These are phyloP conservation scores for Corythornis leucogaster DNA, from an alignment of 2,797 vertebrate species.

Conservation along the genomic window DNA sequence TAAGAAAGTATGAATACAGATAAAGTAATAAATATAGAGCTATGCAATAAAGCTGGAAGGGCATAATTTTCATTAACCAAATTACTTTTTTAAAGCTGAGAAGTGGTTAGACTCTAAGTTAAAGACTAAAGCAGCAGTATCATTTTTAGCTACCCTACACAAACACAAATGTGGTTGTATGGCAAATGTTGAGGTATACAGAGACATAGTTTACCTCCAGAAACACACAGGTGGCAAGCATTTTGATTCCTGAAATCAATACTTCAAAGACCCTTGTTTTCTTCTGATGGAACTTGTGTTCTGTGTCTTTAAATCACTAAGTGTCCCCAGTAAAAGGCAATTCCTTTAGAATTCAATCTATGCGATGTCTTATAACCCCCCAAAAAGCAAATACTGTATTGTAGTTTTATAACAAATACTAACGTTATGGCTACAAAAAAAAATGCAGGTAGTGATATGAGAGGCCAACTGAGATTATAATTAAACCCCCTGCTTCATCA, in stretches of 20 bases:
- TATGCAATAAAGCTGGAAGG: neutral
- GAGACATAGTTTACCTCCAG: neutral
- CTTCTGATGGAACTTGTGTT: neutral
- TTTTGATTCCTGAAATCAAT: neutral
- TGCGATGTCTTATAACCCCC: neutral
- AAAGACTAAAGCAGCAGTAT: neutral
- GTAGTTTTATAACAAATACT: neutral
- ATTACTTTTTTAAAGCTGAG: neutral
- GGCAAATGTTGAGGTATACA: neutral
- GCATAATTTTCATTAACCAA: neutral
- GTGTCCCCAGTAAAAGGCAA: neutral
- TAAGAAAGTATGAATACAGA: neutral
- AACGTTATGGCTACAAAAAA: neutral
- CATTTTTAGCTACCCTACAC: neutral
- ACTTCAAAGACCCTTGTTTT: neutral
- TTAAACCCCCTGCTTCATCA: neutral
- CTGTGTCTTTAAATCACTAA: neutral
- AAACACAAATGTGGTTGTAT: neutral
- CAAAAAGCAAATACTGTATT: neutral
- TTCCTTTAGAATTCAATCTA: neutral
- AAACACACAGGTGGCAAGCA: neutral
- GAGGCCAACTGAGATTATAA: neutral
- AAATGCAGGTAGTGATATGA: neutral
- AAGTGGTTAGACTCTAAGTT: neutral
- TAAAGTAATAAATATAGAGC: neutral